Evolutionary conservation across 2,888 invertebrate species (phyloP), one percentile per base, ranked within the genome.

Genomic region (Lasius platythorax): DNA sequence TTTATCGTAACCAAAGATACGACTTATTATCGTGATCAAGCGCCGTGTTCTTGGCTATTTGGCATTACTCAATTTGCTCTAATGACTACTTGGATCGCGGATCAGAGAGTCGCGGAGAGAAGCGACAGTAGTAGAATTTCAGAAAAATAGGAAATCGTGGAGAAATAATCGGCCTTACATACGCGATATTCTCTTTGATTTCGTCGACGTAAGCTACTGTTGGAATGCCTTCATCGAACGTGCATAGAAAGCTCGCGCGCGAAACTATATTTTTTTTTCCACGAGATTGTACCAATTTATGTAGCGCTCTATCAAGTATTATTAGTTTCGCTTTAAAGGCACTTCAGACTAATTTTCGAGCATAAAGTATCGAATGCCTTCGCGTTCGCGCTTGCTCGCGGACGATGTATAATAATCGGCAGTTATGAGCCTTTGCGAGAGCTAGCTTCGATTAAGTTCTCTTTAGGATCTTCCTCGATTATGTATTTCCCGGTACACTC

Each of bases 121-220:
- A 40, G 37, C 18, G 23, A 53, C 50, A 50, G 23, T 37, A 37
- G 4, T 37, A 12, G 9, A 67, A 30, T 58, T 30, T 3, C 58
- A 23, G 76, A 58, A 87, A 86, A 83, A 86, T 64, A 84, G 83
- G 37, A 84, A 88, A 89, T 86, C 66, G 82, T 82, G 56, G 8
- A 85, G 74, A 90, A 92, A 92, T 90, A 84, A 91, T 92, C 85
- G 84, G 84, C 18, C 73, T 87, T 64, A 72, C 43, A 50, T 70
- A 67, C 50, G 50, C 73, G 66, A 72, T 82, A 82, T 73, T 91
- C 91, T 91, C 83, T 88, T 89, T 92, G 92, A 92, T 92, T 87
- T 83, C 82, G 84, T 86, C 85, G 85, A 85, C 5, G 5, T 79
- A 89, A 85, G 89, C 90, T 89, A 85, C 86, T 83, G 83, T 85